phyloP scores from a whole-genome alignment of 2,113 vertebrate genomes.

The Sphaerodactylus townsendi region DNA sequence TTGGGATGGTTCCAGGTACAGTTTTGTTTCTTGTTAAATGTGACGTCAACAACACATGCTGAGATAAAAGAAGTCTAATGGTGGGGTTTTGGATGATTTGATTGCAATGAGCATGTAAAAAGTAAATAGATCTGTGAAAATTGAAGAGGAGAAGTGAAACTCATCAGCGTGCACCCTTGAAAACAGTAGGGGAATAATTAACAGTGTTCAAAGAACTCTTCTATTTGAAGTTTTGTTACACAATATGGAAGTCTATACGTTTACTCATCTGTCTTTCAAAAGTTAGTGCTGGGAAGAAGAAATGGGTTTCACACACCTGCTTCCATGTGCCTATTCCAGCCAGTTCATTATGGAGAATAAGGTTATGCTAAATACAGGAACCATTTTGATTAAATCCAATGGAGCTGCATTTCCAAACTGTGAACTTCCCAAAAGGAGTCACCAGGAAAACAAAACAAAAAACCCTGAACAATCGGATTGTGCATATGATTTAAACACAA shows the following conservation, averaged over 20 bases:
- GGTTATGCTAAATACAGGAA: not conserved
- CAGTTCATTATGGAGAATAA: not conserved
- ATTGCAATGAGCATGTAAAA: slow-evolving; percentile 17
- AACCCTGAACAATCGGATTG: not conserved
- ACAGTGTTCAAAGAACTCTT: not conserved
- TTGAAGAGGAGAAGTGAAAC: not conserved
- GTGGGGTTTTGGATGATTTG: not conserved
- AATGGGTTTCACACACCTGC: not conserved
- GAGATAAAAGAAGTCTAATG: not conserved
- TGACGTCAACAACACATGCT: not conserved
- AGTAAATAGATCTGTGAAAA: slow-evolving; percentile 5
- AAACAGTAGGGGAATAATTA: accelerated
- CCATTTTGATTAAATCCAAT: not conserved
- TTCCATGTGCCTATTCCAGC: not conserved
- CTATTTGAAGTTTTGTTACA: not conserved
- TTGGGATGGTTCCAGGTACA: not conserved
- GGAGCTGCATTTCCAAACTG: not conserved
- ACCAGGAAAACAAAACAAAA: not conserved
- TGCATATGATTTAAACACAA: not conserved
- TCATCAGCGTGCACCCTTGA: not conserved
- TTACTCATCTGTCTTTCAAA: not conserved
- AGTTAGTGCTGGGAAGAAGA: not conserved
- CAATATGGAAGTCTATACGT: not conserved
- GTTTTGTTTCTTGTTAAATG: not conserved
- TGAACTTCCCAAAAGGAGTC: not conserved